Evolutionary conservation across 2,888 invertebrate species (phyloP), one percentile per base, ranked within the genome.

Genomic region (Drosophila planitibia): DNA sequence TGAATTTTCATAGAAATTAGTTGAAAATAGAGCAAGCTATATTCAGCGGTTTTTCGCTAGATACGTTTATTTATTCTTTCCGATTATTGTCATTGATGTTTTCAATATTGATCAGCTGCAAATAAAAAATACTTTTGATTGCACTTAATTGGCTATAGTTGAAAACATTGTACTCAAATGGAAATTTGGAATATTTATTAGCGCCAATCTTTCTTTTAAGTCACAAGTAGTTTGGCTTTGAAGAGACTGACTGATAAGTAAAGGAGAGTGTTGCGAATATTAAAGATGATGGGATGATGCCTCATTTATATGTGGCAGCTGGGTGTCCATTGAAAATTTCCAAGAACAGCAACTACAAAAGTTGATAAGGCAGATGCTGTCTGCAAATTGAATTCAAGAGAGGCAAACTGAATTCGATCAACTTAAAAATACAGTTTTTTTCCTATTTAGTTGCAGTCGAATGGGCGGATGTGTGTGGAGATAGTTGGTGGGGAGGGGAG

Each of bases 321-420:
- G 37, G 28, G 9, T n/a, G 30, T 25, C 12, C 25, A 44, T 25
- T 44, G 37, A 33, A 28, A 30, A 39, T n/a, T 22, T 4, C 37
- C 16, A 7, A 6, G n/a, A 60, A 47, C 51, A 49, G 57, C 62
- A 58, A 33, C 22, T n/a, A 4, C 16, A 53, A 51, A 68, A 76
- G 75, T 78, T 78, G 71, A 78, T 78, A 62, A 78, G 55, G 49
- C 59, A 35, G 30, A 39, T 52, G 70, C 44, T 28, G 54, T 53
- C 58, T 53, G 47, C 14, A 53, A 63, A 63, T 78, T 58, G 49
- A 68, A 75, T 78, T 78, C 49, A 61, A 67, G 35, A 25, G 33
- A 35, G 53, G 66, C 49, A 61, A 78, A 75, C 62, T 75, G 54
- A 78, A 67, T 78, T 78, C 59, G 33, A 37, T 12, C 51, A 78